Evolutionary conservation across 2,797 vertebrate genomes (phyloP), one percentile per base, ranked within the genome.

Genomic region (Microctenopoma stevenorrisi): DNA sequence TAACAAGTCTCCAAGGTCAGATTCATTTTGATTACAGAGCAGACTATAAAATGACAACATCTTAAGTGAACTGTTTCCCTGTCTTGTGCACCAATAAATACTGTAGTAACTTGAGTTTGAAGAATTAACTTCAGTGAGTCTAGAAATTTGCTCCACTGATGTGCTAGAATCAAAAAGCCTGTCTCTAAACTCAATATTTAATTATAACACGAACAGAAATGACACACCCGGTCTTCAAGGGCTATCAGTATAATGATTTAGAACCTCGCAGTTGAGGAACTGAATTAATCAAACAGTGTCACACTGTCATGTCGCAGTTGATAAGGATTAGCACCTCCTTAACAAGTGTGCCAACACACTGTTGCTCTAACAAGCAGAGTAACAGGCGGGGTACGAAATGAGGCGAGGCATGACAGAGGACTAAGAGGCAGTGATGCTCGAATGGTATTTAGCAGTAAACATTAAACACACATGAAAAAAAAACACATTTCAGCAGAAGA

Each of bases 301-400:
- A 37, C 64, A 57, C 72, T 69, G 83, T 78, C 78, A 50, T 43
- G 85, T 79, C 79, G 64, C 60, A 25, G 52, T 4, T 71, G 76
- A 81, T 73, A 46, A 68, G 72, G 77, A 83, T 86, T 76, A 91
- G 83, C 84, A 62, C 67, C 74, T 84, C 50, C 16, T 56, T 61
- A 79, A 72, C 54, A 38, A 82, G 65, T 26, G 59, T 1, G 13
- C 52, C 46, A 53, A 67, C 37, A 58, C 56, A 47, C 22, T 2
- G 50, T 14, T 0, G 35, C n/a, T n/a, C 35, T 51, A 54, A 77
- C 52, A 18, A 66, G 72, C 42, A 53, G 8, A 18, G 64, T 0
- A 76, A 77, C 48, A 54, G 64, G 51, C 69, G 18, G 12, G 46
- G 50, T 70, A 51, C 40, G 25, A 68, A 54, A 50, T 5, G 10